Base-by-base conservation (phyloP, 2,113 vertebrate species). In the Marmota flaviventris region DNA sequence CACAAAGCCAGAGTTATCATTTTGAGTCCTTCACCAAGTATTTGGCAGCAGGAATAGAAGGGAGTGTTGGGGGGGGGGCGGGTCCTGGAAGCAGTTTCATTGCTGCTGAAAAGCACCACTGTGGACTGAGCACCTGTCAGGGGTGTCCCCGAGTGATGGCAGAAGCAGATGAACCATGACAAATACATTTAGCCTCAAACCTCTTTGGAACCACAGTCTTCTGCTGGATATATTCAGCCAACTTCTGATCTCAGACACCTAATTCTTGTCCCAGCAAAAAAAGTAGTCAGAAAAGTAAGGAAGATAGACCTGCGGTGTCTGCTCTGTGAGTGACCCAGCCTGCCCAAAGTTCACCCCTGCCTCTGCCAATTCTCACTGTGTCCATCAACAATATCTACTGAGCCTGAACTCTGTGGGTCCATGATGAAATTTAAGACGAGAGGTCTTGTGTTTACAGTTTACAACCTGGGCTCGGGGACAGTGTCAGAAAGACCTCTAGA, bases 121-220 rank as follows among this genome's bases (percentile, higher is more conserved):
- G 16, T 25, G 18, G 22, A 8, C n/a, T 9, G 16, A 8, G 2
- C 32, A 4, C 5, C 0, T 4, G 18, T 4, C 22, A 4, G 79
- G 29, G 34, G 3, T 8, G 34, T 78, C 34, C 48, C 65, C 1
- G 22, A 32, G 18, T 11, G 48, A 8, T 0, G 22, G 73, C 7
- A 24, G 65, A 61, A 9, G 51, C 84, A 42, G 72, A 1, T 0
- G 56, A 8, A 4, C 39, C 3, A 0, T 5, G 79, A 25, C 29
- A 69, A 69, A 34, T 12, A 67, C 65, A 0, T 32, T n/a, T n/a
- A 58, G 34, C 22, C 65, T 48, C 14, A 14, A 42, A 61, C 29
- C 3, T 12, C 56, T 16, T 32, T 72, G 3, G 18, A 79, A 65
- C 32, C 61, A 1, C 0, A 7, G 22, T 13, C 56, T 70, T 18